Evolutionary conservation across 2,888 invertebrate species (phyloP).

Genomic region (Tortricodes alternella): DNA sequence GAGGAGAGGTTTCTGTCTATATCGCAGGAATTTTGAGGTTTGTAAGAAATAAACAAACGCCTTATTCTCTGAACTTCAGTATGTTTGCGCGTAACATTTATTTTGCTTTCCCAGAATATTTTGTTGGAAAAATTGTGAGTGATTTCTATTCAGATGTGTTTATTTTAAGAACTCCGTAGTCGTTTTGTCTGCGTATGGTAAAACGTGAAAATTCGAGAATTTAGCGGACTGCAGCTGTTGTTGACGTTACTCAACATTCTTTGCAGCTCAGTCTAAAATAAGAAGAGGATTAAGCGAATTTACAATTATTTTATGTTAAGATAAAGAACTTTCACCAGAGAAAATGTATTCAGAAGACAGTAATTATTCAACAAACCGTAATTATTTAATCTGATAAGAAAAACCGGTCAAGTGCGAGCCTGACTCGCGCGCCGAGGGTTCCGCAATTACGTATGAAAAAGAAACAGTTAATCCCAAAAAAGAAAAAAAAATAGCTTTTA

Average conservation of each 20-base stretch:
- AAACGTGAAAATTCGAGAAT: background rate
- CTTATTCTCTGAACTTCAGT: background rate
- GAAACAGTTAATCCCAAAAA: too few relatives aligned
- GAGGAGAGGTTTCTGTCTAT: conserved; percentile 50
- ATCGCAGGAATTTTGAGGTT: background rate
- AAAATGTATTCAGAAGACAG: too few relatives aligned
- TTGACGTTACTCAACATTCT: background rate
- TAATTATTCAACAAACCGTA: too few relatives aligned
- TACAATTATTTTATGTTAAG: too few relatives aligned
- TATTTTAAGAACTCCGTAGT: background rate
- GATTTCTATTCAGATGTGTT: background rate
- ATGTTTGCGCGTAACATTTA: background rate
- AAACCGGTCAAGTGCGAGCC: too few relatives aligned
- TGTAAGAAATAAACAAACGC: background rate
- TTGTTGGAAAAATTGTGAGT: background rate
- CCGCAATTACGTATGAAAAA: too few relatives aligned
- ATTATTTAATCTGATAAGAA: too few relatives aligned
- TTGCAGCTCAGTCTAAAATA: background rate
- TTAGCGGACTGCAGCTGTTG: background rate
- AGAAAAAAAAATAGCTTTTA: too few relatives aligned
- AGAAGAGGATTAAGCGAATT: background rate
- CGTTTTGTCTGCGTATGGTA: background rate
- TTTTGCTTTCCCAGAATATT: background rate
- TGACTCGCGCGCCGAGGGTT: too few relatives aligned
- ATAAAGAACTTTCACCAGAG: too few relatives aligned